A percentile compares a stretch with the other conserved stretches of the same genome.
phyloP scores from a whole-genome alignment of 2,888 invertebrate genomes.

The Phyto melanocephala region DNA sequence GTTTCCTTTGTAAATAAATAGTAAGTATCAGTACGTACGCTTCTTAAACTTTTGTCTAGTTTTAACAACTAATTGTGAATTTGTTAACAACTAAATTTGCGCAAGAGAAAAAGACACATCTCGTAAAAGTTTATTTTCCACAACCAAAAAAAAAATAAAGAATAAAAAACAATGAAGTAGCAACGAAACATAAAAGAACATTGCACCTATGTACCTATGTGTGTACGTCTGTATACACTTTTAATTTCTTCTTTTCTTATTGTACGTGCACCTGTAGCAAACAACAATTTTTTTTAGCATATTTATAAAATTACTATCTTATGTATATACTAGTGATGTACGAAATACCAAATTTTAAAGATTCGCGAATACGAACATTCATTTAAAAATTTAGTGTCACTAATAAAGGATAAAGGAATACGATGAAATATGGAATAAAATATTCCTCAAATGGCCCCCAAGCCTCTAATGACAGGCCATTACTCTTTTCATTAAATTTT shows the following conservation, averaged over 20 bases:
- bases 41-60: constrained; percentile 50
- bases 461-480: too few relatives aligned
- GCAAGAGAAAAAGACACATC: neutral
- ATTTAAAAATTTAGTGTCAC: too few relatives aligned
- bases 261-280: constrained; percentile 36
- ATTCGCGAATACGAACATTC: too few relatives aligned
- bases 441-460: too few relatives aligned
- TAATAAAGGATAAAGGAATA: too few relatives aligned
- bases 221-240: neutral
- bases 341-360: too few relatives aligned
- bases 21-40: constrained; percentile 25
- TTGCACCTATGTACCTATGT: neutral
- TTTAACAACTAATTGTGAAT: constrained; percentile 59
- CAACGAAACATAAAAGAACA: neutral
- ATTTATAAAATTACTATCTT: neutral
- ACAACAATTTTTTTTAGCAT: constrained; percentile 11
- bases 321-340: neutral
- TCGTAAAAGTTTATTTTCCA: constrained; percentile 1
- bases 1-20: constrained; percentile 35
- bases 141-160: neutral
- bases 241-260: neutral
- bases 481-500: too few relatives aligned
- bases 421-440: too few relatives aligned
- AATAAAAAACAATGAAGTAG: neutral
- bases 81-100: constrained; percentile 58